Percentiles rank a stretch among this genome's conserved stretches.
These are phyloP conservation scores for Tamias sibiricus DNA, from an alignment of 2,113 vertebrate species.

Conservation along the genomic window DNA sequence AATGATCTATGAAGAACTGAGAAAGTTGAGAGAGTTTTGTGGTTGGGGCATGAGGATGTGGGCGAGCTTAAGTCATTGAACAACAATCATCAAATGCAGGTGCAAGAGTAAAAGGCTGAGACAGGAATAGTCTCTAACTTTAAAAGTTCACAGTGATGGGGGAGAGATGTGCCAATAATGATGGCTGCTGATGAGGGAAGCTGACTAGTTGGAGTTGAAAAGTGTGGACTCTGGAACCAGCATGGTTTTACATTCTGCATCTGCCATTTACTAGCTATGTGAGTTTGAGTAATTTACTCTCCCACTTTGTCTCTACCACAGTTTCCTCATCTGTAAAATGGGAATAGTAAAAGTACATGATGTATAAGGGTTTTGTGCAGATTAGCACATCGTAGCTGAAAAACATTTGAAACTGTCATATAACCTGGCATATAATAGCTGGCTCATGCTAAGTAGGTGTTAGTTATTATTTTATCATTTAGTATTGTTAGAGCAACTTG, in stretches of 20 bases:
- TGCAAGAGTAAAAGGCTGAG: neutral
- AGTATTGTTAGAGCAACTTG: neutral
- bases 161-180: neutral
- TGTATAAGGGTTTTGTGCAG: neutral
- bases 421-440: neutral
- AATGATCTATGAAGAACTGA: neutral
- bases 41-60: neutral
- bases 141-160: neutral
- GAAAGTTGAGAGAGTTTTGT: neutral
- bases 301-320: neutral
- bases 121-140: neutral
- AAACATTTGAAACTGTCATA: neutral
- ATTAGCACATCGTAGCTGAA: neutral
- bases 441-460: neutral
- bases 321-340: neutral
- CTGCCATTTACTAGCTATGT: neutral
- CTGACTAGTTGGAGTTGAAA: neutral
- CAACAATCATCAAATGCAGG: neutral
- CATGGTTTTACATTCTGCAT: neutral
- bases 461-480: constrained; percentile 6
- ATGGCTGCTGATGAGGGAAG: neutral
- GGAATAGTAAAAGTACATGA: neutral
- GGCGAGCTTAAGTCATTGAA: neutral
- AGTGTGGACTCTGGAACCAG: neutral
- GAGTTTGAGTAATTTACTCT: neutral